Evolutionary conservation across 2,888 invertebrate species (phyloP).

Genomic region (Pyrochroa serraticornis): DNA sequence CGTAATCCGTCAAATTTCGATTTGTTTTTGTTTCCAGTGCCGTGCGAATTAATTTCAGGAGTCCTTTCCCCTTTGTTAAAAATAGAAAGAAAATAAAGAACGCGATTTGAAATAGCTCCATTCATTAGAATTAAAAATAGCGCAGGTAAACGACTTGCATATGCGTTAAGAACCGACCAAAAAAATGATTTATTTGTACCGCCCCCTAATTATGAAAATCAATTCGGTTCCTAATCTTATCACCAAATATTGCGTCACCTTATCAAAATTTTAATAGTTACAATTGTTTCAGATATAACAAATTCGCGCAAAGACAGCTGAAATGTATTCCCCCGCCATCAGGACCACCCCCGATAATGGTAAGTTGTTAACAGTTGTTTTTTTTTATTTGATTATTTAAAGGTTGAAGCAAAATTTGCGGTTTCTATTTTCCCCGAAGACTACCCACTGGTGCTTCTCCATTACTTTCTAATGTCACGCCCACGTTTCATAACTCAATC

Average conservation of each 20-base stretch:
- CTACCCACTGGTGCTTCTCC: slow-evolving; percentile 8
- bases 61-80: neutral
- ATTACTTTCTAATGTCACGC: slow-evolving; percentile 15
- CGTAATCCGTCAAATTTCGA: too few relatives aligned
- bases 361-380: slow-evolving; percentile 4
- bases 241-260: too few relatives aligned
- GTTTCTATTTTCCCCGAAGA: too few relatives aligned
- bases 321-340: slow-evolving; percentile 2
- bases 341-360: slow-evolving; percentile 13
- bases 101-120: slow-evolving; percentile 34
- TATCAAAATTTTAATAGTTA: neutral
- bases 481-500: neutral
- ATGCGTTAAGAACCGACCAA: slow-evolving; percentile 10
- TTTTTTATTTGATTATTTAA: slow-evolving; percentile 2
- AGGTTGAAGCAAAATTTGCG: too few relatives aligned
- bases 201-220: too few relatives aligned
- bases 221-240: too few relatives aligned
- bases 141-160: slow-evolving; percentile 41
- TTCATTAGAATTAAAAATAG: slow-evolving; percentile 43
- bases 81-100: slow-evolving; percentile 20
- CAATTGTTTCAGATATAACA: slow-evolving; percentile 6
- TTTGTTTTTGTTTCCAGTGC: too few relatives aligned
- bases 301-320: slow-evolving; percentile 15
- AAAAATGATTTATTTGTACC: too few relatives aligned
- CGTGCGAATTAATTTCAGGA: too few relatives aligned